Conservation (phyloP, 2,888 invertebrate species). For the Abscondita cerata region DNA sequence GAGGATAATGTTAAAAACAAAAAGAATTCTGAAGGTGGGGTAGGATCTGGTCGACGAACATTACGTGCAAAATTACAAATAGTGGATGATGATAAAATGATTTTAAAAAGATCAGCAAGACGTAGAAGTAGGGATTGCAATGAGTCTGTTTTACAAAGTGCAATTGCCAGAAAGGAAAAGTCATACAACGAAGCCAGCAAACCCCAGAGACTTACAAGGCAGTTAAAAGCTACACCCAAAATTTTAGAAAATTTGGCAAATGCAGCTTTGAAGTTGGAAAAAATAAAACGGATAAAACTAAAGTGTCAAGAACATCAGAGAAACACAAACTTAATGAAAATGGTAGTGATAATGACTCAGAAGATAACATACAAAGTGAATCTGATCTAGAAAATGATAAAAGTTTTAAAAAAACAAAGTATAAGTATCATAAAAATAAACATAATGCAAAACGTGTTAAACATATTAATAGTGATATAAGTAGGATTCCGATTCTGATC, state of each 20-base stretch:
- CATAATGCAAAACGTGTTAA: constrained; percentile 42
- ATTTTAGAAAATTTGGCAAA: constrained; percentile 69
- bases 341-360: constrained; percentile 28
- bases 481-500: constrained; percentile 44
- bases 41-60: constrained; percentile 54
- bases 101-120: constrained; percentile 69
- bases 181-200: constrained; percentile 65
- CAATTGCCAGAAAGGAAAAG: constrained; percentile 76
- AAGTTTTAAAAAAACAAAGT: constrained; percentile 36
- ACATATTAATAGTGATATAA: constrained; percentile 38
- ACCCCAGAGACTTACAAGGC: constrained; percentile 62
- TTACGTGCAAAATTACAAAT: constrained; percentile 47
- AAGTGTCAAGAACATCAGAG: constrained; percentile 23
- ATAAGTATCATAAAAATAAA: constrained; percentile 41
- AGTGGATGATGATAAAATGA: constrained; percentile 52
- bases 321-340: constrained; percentile 38
- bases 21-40: constrained; percentile 55
- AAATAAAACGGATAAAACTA: constrained; percentile 34
- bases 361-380: constrained; percentile 31
- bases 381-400: constrained; percentile 26
- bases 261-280: constrained; percentile 46
- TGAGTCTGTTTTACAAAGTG: constrained; percentile 71
- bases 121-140: constrained; percentile 68
- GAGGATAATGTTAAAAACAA: constrained; percentile 42
- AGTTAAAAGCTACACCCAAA: constrained; percentile 73